Evolutionary conservation across 23 tunicate species (phyloP).

Genomic region (Oikopleura albicans): DNA sequence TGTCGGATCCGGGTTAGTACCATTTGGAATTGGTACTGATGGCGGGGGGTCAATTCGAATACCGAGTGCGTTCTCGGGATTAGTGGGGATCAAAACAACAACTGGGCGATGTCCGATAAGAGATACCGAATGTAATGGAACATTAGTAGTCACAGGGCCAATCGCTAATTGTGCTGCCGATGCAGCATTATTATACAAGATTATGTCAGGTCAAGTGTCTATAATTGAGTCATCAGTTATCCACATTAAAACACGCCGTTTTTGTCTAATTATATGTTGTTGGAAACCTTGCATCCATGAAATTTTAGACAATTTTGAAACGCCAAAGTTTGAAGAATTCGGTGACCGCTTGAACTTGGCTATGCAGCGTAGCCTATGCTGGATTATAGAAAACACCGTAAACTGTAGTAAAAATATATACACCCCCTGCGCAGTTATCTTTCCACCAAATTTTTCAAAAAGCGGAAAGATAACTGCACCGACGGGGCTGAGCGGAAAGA

Average conservation of each 20-base stretch:
- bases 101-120: slow-evolving; percentile 20
- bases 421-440: too few relatives aligned
- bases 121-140: neutral
- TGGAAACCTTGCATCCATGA: slow-evolving; percentile 30
- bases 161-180: neutral
- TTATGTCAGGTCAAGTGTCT: slow-evolving; percentile 23
- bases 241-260: slow-evolving; percentile 24
- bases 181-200: neutral
- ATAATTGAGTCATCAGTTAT: slow-evolving; percentile 21
- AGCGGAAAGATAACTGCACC: too few relatives aligned
- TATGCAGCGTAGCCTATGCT: too few relatives aligned
- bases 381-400: too few relatives aligned
- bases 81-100: slow-evolving; percentile 61
- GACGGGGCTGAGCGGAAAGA: too few relatives aligned
- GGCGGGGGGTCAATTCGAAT: slow-evolving; percentile 64
- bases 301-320: slow-evolving; percentile 29
- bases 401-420: too few relatives aligned
- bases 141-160: neutral
- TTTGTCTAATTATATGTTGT: slow-evolving; percentile 31
- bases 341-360: too few relatives aligned
- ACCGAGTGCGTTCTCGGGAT: slow-evolving; percentile 40
- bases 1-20: slow-evolving; percentile 33
- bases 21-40: slow-evolving; percentile 39
- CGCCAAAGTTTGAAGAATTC: too few relatives aligned
- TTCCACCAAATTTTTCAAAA: too few relatives aligned